phyloP scores from a whole-genome alignment of 2,888 invertebrate genomes.

The Stenotaenia linearis region DNA sequence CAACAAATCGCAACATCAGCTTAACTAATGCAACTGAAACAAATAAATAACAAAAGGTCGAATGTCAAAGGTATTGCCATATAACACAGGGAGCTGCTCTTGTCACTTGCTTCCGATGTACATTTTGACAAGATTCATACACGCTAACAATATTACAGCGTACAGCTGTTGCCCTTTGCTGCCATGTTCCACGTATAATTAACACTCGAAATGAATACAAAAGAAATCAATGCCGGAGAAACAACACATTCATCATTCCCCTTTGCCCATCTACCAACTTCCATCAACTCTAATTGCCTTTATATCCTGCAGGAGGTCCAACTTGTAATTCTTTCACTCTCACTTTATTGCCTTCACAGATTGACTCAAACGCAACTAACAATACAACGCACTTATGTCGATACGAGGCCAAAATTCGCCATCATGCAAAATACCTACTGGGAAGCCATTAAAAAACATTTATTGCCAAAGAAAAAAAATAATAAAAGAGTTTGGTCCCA shows the following conservation, averaged over 20 bases:
- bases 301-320: constrained; percentile 3
- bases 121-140: constrained; percentile 19
- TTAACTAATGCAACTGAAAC: background rate
- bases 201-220: constrained; percentile 12
- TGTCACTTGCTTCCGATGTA: background rate
- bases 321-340: constrained; percentile 22
- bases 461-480: background rate
- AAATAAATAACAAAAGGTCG: background rate
- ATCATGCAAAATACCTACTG: background rate
- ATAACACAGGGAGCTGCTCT: background rate
- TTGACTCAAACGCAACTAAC: background rate
- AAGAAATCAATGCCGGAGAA: constrained; percentile 15
- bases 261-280: constrained; percentile 21
- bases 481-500: background rate
- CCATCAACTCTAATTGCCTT: constrained; percentile 23
- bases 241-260: constrained; percentile 13
- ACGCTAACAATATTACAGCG: constrained; percentile 15
- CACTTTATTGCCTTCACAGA: constrained; percentile 8
- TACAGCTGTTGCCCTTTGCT: constrained; percentile 19
- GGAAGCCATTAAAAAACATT: background rate
- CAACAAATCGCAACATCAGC: background rate
- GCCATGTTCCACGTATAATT: constrained; percentile 19
- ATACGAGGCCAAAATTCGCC: background rate
- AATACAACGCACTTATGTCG: background rate
- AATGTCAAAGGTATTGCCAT: constrained; percentile 7